Evolutionary conservation across 2,888 invertebrate species (phyloP), one percentile per base, ranked within the genome.

Genomic region (Tillus elongatus): DNA sequence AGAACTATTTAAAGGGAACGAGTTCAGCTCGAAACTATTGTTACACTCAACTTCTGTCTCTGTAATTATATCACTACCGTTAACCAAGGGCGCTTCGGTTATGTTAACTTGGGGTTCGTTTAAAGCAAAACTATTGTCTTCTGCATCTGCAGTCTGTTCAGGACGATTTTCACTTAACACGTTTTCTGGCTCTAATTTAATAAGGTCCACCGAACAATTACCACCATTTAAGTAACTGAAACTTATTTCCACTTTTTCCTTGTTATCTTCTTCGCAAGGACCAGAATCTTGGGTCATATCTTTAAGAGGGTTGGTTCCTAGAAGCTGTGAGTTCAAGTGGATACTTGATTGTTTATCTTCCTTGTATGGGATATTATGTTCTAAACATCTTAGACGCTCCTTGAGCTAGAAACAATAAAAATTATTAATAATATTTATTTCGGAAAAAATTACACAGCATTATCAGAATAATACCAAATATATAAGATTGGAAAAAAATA

Each of bases 301-400:
- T 53, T 48, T 49, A 30, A 42, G 15, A 36, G 37, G 15, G 32
- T 10, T 10, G 30, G 11, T 29, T 9, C 6, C 30, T 4, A 11
- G 4, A 14, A 29, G 16, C 26, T 27, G 42, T 35, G 45, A 39
- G 16, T 40, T 37, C 14, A 16, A 33, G 14, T 43, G 39, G 30
- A 42, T 26, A 42, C 33, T 33, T 44, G 43, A 16, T 39, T 42
- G 44, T 39, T 49, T 52, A 36, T 45, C 49, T 33, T 42, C 44
- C 43, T 53, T 50, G 41, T 52, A 57, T 32, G 60, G 52, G 38
- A 73, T 68, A 47, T 77, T 71, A 50, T 76, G 72, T 58, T 82
- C 82, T 71, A 79, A 75, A 46, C 78, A 76, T 55, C 74, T 75
- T 58, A 83, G 62, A 41, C 77, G 75, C 50, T 63, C 61, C 46